A percentile compares a stretch with the other conserved stretches of the same genome.
Evolutionary conservation across 2,113 vertebrate genomes (phyloP).

Genomic region (Erythrolamprus reginae): DNA sequence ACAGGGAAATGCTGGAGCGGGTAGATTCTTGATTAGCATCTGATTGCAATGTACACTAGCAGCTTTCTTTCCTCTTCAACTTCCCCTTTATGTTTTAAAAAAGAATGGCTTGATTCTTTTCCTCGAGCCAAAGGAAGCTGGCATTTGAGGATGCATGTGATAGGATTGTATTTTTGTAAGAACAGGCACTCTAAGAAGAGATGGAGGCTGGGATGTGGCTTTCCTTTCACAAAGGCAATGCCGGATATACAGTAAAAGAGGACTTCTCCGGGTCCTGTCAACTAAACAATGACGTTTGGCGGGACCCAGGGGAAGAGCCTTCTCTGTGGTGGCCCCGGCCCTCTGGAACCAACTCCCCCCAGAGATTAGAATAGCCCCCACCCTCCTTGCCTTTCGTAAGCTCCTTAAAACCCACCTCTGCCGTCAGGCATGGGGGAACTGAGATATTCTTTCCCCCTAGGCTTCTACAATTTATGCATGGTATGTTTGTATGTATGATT

Average conservation of each 20-base stretch:
- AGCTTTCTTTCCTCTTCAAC: conserved; percentile 32
- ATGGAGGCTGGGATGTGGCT: conserved; percentile 21
- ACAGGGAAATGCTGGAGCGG: conserved; percentile 16
- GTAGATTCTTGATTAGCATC: conserved; percentile 25
- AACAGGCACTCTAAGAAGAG: conserved; percentile 37
- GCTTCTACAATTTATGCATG: no score
- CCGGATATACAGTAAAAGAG: not conserved
- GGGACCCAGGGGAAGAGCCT: no score
- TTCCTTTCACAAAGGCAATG: conserved; percentile 33
- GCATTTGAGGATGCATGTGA: conserved; percentile 42
- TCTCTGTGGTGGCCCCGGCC: no score
- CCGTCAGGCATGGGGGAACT: no score
- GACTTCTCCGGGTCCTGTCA: no score
- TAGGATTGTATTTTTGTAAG: conserved; percentile 56
- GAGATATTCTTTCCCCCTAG: no score
- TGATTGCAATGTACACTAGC: conserved; percentile 21
- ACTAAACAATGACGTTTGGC: no score
- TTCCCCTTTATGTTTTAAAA: conserved; percentile 54
- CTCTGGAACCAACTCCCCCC: no score
- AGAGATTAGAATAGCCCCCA: no score
- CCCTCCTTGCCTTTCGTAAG: no score
- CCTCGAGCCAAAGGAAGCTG: conserved; percentile 55
- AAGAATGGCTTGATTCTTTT: conserved; percentile 57
- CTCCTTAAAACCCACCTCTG: no score
- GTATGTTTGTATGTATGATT: no score